Evolutionary conservation across 1,140 invertebrate genomes (phyloP).

Genomic region (Aleiodes sp.): DNA sequence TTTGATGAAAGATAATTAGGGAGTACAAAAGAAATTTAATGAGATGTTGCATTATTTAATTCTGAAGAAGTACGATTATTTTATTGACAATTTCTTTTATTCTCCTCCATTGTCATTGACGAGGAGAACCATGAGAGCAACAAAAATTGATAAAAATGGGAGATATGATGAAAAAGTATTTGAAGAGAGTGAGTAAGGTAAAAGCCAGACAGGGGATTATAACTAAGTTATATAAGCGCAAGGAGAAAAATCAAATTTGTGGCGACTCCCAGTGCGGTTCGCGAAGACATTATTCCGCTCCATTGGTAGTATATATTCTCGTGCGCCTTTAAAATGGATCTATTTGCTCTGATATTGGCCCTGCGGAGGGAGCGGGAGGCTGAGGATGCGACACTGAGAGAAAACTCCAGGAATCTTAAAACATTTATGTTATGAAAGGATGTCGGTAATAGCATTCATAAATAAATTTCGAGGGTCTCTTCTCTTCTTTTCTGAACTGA

Average conservation of each 20-base stretch:
- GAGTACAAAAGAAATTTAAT: too few species aligned
- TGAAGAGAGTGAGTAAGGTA: conserved; percentile 22
- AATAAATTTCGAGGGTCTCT: not conserved
- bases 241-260: conserved; percentile 52
- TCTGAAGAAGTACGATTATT: too few species aligned
- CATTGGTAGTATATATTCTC: conserved; percentile 2
- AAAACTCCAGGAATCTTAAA: not conserved
- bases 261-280: conserved; percentile 34
- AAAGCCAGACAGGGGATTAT: conserved; percentile 34
- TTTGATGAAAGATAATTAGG: too few species aligned
- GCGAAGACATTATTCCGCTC: conserved; percentile 45
- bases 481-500: too few species aligned
- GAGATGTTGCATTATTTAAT: too few species aligned
- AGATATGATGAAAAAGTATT: conserved; percentile 25
- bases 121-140: not conserved
- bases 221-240: conserved; percentile 46
- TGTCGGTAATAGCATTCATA: not conserved
- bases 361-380: not conserved
- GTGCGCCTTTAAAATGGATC: conserved; percentile 11
- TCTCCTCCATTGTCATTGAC: too few species aligned
- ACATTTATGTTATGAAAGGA: not conserved
- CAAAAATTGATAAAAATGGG: too few species aligned
- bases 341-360: conserved; percentile 28
- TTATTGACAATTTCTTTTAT: too few species aligned
- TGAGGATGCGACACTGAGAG: not conserved